A percentile compares a stretch with the other conserved stretches of the same genome.
Conservation (phyloP, 1,140 invertebrate genomes). For the Caerostris darwini region DNA sequence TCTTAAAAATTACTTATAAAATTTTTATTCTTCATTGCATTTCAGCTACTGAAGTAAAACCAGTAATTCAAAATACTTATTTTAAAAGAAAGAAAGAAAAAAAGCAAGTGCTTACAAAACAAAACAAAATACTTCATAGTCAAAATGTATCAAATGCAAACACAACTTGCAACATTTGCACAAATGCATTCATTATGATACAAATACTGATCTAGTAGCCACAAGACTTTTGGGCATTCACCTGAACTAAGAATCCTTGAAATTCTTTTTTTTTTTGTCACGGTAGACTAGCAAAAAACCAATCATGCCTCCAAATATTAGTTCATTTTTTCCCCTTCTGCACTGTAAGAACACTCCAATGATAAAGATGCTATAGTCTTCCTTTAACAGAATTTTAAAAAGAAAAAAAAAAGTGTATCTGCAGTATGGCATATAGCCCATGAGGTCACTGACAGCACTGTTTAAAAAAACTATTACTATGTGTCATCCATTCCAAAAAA, state of each 20-base stretch:
- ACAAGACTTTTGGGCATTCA: conserved; percentile 38
- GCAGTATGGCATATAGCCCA: conserved; percentile 24
- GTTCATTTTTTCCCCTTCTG: conserved; percentile 48
- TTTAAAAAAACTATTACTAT: conserved; percentile 72
- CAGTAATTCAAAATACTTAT: not conserved
- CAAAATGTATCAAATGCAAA: not conserved
- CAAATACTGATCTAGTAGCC: conserved; percentile 41
- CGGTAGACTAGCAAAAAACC: conserved; percentile 66
- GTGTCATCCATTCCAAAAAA: conserved; percentile 62
- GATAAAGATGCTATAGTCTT: conserved; percentile 38
- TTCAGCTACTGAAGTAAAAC: not conserved
- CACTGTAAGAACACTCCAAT: conserved; percentile 63
- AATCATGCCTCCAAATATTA: conserved; percentile 22
- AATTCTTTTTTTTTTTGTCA: conserved; percentile 3
- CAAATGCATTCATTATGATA: conserved; percentile 38
- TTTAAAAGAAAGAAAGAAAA: not conserved
- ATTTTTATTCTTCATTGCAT: too few relatives aligned
- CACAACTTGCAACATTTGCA: not conserved
- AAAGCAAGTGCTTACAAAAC: not conserved
- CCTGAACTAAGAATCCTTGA: conserved; percentile 50
- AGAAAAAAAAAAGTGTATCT: conserved; percentile 31
- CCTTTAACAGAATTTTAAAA: conserved; percentile 30
- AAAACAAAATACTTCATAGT: not conserved
- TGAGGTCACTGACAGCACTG: conserved; percentile 54
- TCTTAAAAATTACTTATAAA: too few relatives aligned